Evolutionary conservation across 2,888 invertebrate species (phyloP), one percentile per base, ranked within the genome.

Genomic region (Stomorhina lunata): DNA sequence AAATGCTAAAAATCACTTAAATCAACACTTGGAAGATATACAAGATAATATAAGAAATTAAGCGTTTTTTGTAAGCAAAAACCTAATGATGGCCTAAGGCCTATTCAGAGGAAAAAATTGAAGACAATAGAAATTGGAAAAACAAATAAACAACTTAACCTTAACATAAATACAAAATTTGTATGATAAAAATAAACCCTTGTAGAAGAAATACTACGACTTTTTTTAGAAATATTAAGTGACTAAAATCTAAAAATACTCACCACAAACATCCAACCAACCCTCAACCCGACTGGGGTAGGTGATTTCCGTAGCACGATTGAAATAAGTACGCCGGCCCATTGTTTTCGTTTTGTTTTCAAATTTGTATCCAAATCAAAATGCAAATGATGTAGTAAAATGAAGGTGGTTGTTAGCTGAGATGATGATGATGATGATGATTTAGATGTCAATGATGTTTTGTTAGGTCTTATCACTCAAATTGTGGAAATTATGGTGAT

Each of bases 201-300:
- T 65, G 57, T 15, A 22, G 22, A 2, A 17, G 63, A 20, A 50
- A 4, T 20, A 10, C n/a, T n/a, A n/a, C n/a, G n/a, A n/a, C n/a
- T 34, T 55, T 55, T 55, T 32, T 25, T 29, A 69, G 45, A 48
- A 73, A 63, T 48, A 72, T 48, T 61, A 37, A 15, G 2, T 17
- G 37, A 61, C 37, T 61, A 48, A 65, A 5, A 5, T 66, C 48
- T 50, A 29, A 27, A 27, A 40, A 50, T 81, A 90, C 91, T 91
- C 85, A 91, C 91, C 91, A 86, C 91, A 91, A 85, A 91, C 91
- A 88, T 91, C 91, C 73, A 91, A 86, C 91, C 91, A 91, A 86
- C 91, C 91, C 87, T 91, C 91, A 71, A 91, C 89, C 12, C 91
- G 89, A 84, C 91, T 91, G 84, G 91, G 91, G 87, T 90, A 91